These are phyloP conservation scores for Ptilonorhynchus violaceus DNA, from an alignment of 2,113 vertebrate genomes.

Conservation along the genomic window DNA sequence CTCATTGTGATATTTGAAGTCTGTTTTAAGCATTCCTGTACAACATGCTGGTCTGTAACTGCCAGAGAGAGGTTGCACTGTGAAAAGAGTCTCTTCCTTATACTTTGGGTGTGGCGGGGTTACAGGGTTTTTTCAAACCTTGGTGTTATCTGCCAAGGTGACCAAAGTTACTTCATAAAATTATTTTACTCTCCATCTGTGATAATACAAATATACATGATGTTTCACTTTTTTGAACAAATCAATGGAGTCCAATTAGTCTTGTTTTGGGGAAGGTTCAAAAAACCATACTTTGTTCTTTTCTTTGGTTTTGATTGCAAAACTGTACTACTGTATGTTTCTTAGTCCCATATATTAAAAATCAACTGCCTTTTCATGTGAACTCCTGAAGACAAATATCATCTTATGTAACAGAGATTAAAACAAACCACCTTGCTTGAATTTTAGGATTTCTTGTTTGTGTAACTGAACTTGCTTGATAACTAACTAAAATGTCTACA, in stretches of 20 bases:
- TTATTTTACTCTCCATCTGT: background rate
- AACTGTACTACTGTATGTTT: background rate
- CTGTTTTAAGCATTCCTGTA: background rate
- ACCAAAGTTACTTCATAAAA: background rate
- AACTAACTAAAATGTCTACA: background rate
- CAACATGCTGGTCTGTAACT: background rate
- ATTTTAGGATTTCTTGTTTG: background rate
- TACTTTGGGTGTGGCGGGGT: background rate
- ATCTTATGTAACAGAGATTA: background rate
- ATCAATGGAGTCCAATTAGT: background rate
- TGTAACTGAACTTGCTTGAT: background rate
- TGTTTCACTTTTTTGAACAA: background rate
- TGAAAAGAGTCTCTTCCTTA: background rate
- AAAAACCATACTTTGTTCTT: background rate
- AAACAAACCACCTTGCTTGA: background rate
- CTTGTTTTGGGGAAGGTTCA: background rate
- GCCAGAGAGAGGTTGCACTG: background rate
- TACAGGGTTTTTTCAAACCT: background rate
- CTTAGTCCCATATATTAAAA: background rate
- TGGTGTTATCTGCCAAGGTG: background rate
- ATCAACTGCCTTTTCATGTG: background rate
- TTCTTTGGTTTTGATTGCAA: background rate
- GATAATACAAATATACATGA: background rate
- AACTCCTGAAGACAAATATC: background rate
- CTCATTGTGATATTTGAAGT: background rate